A percentile compares a stretch with the other conserved stretches of the same genome.
Conservation (phyloP, 2,113 vertebrate species). For the Aspidoscelis tigris region DNA sequence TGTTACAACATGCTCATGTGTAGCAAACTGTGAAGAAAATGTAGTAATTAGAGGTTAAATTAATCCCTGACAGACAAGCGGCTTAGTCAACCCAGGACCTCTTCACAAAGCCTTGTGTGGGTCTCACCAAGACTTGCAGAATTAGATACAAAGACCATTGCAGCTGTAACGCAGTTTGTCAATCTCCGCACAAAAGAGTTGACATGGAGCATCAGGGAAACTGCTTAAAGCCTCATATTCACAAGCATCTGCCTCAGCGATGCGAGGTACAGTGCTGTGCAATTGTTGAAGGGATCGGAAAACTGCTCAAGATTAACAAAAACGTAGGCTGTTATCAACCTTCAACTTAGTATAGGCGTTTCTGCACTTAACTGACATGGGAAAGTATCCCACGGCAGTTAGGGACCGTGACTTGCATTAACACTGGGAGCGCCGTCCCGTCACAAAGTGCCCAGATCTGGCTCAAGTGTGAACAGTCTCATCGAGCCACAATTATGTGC, state of each 20-base stretch:
- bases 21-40: slow-evolving; percentile 78
- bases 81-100: slow-evolving; percentile 70
- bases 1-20: slow-evolving; percentile 74
- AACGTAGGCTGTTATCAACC: slow-evolving; percentile 17
- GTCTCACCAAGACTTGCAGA: slow-evolving; percentile 69
- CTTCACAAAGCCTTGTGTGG: slow-evolving; percentile 69
- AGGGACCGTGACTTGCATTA: too few relatives aligned
- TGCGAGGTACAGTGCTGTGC: slow-evolving; percentile 14
- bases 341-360: not conserved
- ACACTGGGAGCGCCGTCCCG: too few relatives aligned
- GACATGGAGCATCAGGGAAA: slow-evolving; percentile 30
- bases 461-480: too few relatives aligned
- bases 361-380: too few relatives aligned
- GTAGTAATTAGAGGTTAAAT: slow-evolving; percentile 83
- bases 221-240: slow-evolving; percentile 51
- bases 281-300: slow-evolving; percentile 10
- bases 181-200: slow-evolving; percentile 9
- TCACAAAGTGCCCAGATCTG: too few relatives aligned
- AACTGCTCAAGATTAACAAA: slow-evolving; percentile 52
- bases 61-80: slow-evolving; percentile 80
- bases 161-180: slow-evolving; percentile 53
- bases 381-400: too few relatives aligned
- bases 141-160: slow-evolving; percentile 63
- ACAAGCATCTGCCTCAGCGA: slow-evolving; percentile 42
- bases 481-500: too few relatives aligned